Conservation (phyloP, 2,888 invertebrate species). For the Napeogenes inachia region DNA sequence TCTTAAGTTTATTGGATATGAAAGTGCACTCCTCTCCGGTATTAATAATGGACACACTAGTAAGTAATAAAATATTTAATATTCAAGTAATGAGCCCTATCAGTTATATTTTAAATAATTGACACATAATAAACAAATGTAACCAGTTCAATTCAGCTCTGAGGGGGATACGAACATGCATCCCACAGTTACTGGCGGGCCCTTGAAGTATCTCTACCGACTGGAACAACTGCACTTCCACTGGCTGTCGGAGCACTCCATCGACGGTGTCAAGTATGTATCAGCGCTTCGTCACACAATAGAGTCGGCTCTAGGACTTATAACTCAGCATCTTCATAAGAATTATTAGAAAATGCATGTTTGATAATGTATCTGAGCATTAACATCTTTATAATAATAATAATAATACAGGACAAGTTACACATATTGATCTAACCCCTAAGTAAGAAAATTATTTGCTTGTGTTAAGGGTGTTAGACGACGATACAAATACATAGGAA, state of each 20-base stretch:
- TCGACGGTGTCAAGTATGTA: constrained; percentile 72
- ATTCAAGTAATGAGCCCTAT: background rate
- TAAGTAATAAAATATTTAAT: constrained; percentile 47
- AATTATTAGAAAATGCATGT: too few species aligned
- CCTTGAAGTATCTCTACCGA: constrained; percentile 74
- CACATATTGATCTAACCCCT: too few species aligned
- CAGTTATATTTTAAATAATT: background rate
- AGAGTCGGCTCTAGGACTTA: too few species aligned
- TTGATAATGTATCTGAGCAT: too few species aligned
- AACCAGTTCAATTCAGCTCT: constrained; percentile 60
- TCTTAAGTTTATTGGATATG: constrained; percentile 78
- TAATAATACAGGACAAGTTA: too few species aligned
- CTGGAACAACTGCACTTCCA: constrained; percentile 89
- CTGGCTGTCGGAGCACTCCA: constrained; percentile 89
- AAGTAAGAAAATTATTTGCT: too few species aligned
- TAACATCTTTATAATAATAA: too few species aligned
- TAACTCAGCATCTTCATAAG: too few species aligned
- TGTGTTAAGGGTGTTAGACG: too few species aligned
- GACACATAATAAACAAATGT: background rate
- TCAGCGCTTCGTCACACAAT: background rate
- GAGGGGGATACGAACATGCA: constrained; percentile 56
- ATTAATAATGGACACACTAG: constrained; percentile 84
- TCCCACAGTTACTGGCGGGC: constrained; percentile 76
- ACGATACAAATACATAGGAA: too few species aligned
- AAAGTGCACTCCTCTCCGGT: constrained; percentile 69